Evolutionary conservation across 2,888 invertebrate genomes (phyloP), one percentile per base, ranked within the genome.

Genomic region (Nesidiocoris tenuis): DNA sequence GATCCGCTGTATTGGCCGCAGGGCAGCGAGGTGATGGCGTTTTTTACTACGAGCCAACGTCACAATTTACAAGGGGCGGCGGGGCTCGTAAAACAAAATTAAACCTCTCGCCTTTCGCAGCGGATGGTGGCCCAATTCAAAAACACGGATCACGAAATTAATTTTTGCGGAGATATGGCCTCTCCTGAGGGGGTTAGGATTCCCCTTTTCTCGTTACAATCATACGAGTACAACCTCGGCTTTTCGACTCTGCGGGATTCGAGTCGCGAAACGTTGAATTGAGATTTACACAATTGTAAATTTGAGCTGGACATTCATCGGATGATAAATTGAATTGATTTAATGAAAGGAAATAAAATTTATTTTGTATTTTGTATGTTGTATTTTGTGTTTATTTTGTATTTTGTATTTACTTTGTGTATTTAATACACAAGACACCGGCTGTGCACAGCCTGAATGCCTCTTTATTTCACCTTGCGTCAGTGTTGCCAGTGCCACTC

Each of bases 1-100:
- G 59, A n/a, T 39, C 39, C 12, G 39, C 39, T 39, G 39, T 39
- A 39, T 39, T 39, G 39, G 23, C 18, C 17, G 70, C 25, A 24
- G 23, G 59, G 57, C 23, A 25, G 59, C 23, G 59, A 59, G 70
- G 57, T 59, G 56, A 70, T 70, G 57, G 59, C 72, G 23, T 72
- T 72, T 72, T 72, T 72, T 63, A 61, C 54, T 61, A 39, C 5
- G 39, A 12, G 39, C 61, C 19, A 25, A 61, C 25, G 18, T 39
- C 19, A 72, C 72, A 63, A 72, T 61, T 72, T 63, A 54, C 61
- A 12, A 21, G 12, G 72, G 61, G n/a, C 59, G 59, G n/a, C 22
- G 39, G 22, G 72, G 72, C 61, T 72, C 72, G 72, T 72, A 72
- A 72, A 72, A 61, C 72, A 72, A 72, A 72, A 72, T 72, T 72